Conservation (phyloP, 2,113 vertebrate genomes). For the Phyllopteryx taeniolatus region DNA sequence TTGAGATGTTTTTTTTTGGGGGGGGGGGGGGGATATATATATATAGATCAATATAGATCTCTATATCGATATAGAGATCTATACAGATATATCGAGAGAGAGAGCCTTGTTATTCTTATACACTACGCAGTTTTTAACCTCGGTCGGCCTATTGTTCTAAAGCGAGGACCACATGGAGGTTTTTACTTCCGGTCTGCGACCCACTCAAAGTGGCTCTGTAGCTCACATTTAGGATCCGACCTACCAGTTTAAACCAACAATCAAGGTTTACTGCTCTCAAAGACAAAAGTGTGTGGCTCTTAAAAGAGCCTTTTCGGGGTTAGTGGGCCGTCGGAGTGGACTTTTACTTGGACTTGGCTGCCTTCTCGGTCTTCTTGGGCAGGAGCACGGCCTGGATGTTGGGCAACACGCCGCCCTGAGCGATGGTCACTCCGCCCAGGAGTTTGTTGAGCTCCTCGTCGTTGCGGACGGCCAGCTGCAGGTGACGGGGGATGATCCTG, state of each 20-base stretch:
- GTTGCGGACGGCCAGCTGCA: not conserved
- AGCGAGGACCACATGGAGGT: no score
- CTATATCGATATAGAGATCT: no score
- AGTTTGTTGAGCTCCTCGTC: conserved; percentile 1
- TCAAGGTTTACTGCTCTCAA: not conserved
- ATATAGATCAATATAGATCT: no score
- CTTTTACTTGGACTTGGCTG: not conserved
- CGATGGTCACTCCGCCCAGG: not conserved
- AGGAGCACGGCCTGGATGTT: not conserved
- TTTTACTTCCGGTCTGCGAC: no score
- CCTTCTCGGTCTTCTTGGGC: not conserved
- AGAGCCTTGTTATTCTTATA: no score
- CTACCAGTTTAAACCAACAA: not conserved
- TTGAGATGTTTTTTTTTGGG: no score
- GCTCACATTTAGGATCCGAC: no score
- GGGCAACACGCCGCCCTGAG: not conserved
- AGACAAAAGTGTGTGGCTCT: not conserved
- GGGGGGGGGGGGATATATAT: no score
- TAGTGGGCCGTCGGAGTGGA: accelerated
- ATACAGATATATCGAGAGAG: no score
- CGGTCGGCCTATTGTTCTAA: no score
- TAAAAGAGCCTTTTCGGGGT: not conserved
- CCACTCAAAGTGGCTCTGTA: no score
- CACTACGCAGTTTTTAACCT: no score
- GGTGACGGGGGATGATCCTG: not conserved